Percentiles rank a stretch among this genome's conserved stretches.
Evolutionary conservation across 2,888 invertebrate species (phyloP).

Genomic region (Cataglyphis rosenhaueri): DNA sequence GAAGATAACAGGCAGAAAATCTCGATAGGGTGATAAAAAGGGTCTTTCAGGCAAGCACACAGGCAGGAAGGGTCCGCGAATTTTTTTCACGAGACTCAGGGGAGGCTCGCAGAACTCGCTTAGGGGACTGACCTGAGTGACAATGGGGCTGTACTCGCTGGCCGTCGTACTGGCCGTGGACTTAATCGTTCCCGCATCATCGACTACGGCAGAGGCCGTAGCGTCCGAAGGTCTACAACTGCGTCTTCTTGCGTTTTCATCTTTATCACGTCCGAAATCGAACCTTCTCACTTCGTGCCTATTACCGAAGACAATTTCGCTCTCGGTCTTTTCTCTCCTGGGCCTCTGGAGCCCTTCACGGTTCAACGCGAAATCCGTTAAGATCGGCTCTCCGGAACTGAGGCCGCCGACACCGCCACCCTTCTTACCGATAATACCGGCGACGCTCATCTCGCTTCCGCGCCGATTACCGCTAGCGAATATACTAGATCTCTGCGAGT

Average conservation of each 20-base stretch:
- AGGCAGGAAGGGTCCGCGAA: slow-evolving; percentile 66
- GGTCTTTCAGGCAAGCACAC: slow-evolving; percentile 75
- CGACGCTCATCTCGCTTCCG: slow-evolving; percentile 86
- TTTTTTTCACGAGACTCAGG: slow-evolving; percentile 1
- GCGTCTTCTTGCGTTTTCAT: slow-evolving; percentile 83
- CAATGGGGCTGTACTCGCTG: slow-evolving; percentile 84
- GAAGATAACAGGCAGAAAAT: slow-evolving; percentile 57
- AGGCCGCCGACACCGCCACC: slow-evolving; percentile 87
- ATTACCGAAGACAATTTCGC: slow-evolving; percentile 92
- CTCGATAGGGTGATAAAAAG: slow-evolving; percentile 45
- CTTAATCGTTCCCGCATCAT: slow-evolving; percentile 82
- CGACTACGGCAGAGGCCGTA: slow-evolving; percentile 74
- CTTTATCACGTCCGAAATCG: slow-evolving; percentile 82
- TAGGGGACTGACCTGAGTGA: slow-evolving; percentile 83
- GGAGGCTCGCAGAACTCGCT: slow-evolving; percentile 58
- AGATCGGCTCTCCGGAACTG: slow-evolving; percentile 88
- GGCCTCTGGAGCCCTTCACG: slow-evolving; percentile 87
- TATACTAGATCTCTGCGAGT: slow-evolving; percentile 84
- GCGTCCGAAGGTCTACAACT: slow-evolving; percentile 85
- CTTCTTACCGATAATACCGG: slow-evolving; percentile 82
- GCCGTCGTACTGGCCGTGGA: slow-evolving; percentile 84
- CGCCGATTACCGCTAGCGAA: slow-evolving; percentile 90
- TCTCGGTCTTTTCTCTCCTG: slow-evolving; percentile 95
- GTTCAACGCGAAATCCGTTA: slow-evolving; percentile 89
- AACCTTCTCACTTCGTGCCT: slow-evolving; percentile 86